Evolutionary conservation across 2,113 vertebrate genomes (phyloP).

Genomic region (Triplophysa rosa): DNA sequence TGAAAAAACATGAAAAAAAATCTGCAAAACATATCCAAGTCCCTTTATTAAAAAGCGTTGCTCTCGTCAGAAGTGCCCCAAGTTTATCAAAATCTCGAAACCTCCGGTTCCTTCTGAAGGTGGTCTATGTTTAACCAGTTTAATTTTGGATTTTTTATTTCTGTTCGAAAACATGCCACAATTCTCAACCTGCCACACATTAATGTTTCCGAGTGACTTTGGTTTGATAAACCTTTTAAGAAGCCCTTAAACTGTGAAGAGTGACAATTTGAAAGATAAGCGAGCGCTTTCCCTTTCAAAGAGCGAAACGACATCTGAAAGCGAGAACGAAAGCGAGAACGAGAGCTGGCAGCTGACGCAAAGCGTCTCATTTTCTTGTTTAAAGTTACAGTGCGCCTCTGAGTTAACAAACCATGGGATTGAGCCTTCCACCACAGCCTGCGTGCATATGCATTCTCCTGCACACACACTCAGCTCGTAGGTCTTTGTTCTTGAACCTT

Average conservation of each 20-base stretch:
- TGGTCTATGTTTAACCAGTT: conserved; percentile 10
- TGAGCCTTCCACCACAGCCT: conserved; percentile 56
- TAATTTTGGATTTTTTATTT: conserved; percentile 8
- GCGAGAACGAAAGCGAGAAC: conserved; percentile 65
- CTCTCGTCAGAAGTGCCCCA: conserved; percentile 21
- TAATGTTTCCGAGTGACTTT: conserved; percentile 14
- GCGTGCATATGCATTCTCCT: conserved; percentile 28
- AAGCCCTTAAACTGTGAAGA: conserved; percentile 10
- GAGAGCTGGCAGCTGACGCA: conserved; percentile 62
- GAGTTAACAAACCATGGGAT: conserved; percentile 71
- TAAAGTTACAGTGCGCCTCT: conserved; percentile 54
- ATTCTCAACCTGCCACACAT: conserved; percentile 2
- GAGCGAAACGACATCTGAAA: conserved; percentile 49
- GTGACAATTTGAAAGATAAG: conserved; percentile 31
- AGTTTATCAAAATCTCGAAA: conserved; percentile 12
- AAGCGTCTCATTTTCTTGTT: conserved; percentile 64
- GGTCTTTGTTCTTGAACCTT: conserved; percentile 70
- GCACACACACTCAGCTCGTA: conserved; percentile 66
- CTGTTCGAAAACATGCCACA: background rate
- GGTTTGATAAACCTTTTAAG: conserved; percentile 19
- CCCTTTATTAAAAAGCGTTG: background rate
- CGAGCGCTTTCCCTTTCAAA: conserved; percentile 27
- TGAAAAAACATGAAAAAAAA: too few relatives aligned
- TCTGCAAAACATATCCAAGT: too few relatives aligned
- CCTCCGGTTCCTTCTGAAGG: conserved; percentile 2